Evolutionary conservation across 2,888 invertebrate genomes (phyloP).

Genomic region (Callyntrura sp.): DNA sequence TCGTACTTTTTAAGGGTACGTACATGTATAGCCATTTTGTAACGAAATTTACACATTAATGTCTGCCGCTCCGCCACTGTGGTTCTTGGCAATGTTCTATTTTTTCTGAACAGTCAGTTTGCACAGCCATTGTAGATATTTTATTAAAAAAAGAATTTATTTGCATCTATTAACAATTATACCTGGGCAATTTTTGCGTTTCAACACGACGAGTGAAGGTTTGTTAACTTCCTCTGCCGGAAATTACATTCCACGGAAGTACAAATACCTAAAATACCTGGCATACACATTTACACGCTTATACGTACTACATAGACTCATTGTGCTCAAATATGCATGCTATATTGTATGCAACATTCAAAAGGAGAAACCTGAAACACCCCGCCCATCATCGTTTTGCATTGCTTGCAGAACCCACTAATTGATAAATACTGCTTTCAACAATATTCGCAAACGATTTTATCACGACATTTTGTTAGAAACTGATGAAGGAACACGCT

Average conservation of each 20-base stretch:
- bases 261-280: slow-evolving; percentile 11
- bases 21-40: slow-evolving; percentile 1
- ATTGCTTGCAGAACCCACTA: too few relatives aligned
- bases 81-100: neutral
- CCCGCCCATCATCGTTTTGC: too few relatives aligned
- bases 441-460: too few relatives aligned
- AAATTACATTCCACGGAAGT: slow-evolving; percentile 53
- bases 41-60: slow-evolving; percentile 42
- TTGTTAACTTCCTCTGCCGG: slow-evolving; percentile 32
- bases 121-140: neutral
- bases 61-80: neutral
- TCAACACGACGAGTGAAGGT: neutral
- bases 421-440: too few relatives aligned
- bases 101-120: slow-evolving; percentile 12
- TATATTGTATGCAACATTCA: too few relatives aligned
- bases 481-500: too few relatives aligned
- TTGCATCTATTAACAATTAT: slow-evolving; percentile 57
- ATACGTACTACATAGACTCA: too few relatives aligned
- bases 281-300: too few relatives aligned
- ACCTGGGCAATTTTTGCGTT: slow-evolving; percentile 1
- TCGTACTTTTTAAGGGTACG: neutral
- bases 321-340: too few relatives aligned
- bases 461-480: too few relatives aligned
- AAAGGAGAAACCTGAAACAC: too few relatives aligned
- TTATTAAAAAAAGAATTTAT: slow-evolving; percentile 6